A percentile compares a stretch with the other conserved stretches of the same genome.
Evolutionary conservation across 2,888 invertebrate genomes (phyloP).

Genomic region (Suillia variegata): DNA sequence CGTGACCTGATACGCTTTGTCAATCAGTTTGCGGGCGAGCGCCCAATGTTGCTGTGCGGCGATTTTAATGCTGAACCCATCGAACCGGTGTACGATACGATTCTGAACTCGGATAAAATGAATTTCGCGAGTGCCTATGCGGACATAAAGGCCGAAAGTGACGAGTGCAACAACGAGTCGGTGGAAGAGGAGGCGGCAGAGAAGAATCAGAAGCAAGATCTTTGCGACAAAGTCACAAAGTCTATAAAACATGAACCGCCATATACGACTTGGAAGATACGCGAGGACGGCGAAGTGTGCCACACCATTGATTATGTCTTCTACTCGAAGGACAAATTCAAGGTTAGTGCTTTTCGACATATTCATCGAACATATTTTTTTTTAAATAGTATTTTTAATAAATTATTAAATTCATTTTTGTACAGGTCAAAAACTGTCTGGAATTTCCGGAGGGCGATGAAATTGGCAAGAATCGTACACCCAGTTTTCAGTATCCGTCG

Average conservation of each 20-base stretch:
- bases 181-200: conserved; percentile 18
- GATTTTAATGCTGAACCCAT: conserved; percentile 79
- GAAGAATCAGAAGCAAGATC: conserved; percentile 33
- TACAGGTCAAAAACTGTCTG: conserved; percentile 58
- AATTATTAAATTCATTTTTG: conserved; percentile 8
- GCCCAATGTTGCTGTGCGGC: conserved; percentile 72
- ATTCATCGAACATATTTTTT: background rate
- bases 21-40: conserved; percentile 60
- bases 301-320: conserved; percentile 80
- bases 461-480: conserved; percentile 71
- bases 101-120: conserved; percentile 62
- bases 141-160: conserved; percentile 51
- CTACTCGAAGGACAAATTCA: conserved; percentile 66
- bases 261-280: conserved; percentile 78
- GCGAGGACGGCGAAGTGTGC: conserved; percentile 73
- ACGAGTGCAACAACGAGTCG: conserved; percentile 30
- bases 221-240: conserved; percentile 43
- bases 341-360: conserved; percentile 60
- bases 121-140: conserved; percentile 65
- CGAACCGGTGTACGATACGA: conserved; percentile 72
- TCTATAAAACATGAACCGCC: conserved; percentile 66
- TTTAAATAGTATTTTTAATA: background rate
- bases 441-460: conserved; percentile 69
- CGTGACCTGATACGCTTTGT: conserved; percentile 70
- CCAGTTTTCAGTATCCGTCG: conserved; percentile 73